Conservation (phyloP, 2,113 vertebrate species). For the Chamaetylas fuelleborni region DNA sequence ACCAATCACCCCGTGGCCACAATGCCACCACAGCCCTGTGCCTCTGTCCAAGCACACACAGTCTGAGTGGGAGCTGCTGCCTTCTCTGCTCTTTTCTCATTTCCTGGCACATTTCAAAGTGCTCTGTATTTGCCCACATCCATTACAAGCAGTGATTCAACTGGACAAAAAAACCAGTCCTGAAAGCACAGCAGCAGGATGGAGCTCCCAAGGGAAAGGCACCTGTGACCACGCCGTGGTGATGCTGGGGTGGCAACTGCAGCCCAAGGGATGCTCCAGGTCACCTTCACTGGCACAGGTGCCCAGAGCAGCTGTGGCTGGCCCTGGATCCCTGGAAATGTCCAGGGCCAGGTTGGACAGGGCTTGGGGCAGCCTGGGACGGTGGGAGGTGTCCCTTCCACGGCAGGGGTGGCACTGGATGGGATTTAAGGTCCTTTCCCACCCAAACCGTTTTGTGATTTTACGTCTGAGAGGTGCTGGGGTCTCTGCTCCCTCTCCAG, state of each 20-base stretch:
- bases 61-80: fast-evolving
- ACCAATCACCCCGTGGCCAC: fast-evolving
- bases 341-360: fast-evolving
- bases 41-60: not conserved
- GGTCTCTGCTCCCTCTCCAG: not conserved
- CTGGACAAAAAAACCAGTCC: not conserved
- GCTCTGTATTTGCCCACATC: not conserved
- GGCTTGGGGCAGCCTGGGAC: fast-evolving
- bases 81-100: not conserved
- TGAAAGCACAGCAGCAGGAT: not conserved
- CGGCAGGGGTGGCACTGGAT: no score
- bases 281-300: not conserved
- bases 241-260: fast-evolving
- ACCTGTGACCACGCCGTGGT: fast-evolving
- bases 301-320: not conserved
- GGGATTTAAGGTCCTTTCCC: not conserved
- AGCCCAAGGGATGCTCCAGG: not conserved
- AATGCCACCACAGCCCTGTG: not conserved
- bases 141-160: not conserved
- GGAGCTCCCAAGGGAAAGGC: not conserved
- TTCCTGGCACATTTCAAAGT: not conserved
- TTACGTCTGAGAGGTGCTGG: not conserved
- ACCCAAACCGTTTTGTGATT: not conserved
- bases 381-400: not conserved
- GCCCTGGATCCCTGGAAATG: not conserved